Percentiles rank a stretch among this genome's conserved stretches.
Evolutionary conservation across 2,113 vertebrate genomes (phyloP).

Genomic region (Neodontobutis hainanensis): DNA sequence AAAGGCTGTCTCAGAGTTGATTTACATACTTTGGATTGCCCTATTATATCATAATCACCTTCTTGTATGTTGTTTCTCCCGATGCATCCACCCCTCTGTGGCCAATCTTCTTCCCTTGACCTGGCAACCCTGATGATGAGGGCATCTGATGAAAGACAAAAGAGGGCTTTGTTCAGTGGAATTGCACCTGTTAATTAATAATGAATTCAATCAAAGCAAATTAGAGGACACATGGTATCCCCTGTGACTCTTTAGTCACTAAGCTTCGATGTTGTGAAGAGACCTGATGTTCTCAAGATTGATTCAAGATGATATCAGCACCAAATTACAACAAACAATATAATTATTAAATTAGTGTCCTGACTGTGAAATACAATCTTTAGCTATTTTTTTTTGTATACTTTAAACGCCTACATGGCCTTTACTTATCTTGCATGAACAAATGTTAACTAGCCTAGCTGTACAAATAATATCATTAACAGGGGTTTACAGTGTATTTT

Average conservation of each 20-base stretch:
- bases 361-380: too few relatives aligned
- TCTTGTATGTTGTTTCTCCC: slow-evolving; percentile 94
- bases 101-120: slow-evolving; percentile 86
- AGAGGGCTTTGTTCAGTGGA: background rate
- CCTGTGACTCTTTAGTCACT: slow-evolving; percentile 3
- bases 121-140: slow-evolving; percentile 77
- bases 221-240: background rate
- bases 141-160: slow-evolving; percentile 64
- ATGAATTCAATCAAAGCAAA: slow-evolving; percentile 12
- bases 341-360: too few relatives aligned
- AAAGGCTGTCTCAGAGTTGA: background rate
- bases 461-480: background rate
- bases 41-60: slow-evolving; percentile 74
- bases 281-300: background rate
- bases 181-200: slow-evolving; percentile 17
- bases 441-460: too few relatives aligned
- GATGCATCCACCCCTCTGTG: slow-evolving; percentile 92
- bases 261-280: slow-evolving; percentile 6
- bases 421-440: too few relatives aligned
- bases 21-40: background rate
- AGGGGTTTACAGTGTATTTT: too few relatives aligned
- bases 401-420: too few relatives aligned
- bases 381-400: too few relatives aligned
- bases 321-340: too few relatives aligned
- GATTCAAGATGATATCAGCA: background rate